Base-by-base conservation (phyloP, 2,797 vertebrate species). In the Alauda arvensis region DNA sequence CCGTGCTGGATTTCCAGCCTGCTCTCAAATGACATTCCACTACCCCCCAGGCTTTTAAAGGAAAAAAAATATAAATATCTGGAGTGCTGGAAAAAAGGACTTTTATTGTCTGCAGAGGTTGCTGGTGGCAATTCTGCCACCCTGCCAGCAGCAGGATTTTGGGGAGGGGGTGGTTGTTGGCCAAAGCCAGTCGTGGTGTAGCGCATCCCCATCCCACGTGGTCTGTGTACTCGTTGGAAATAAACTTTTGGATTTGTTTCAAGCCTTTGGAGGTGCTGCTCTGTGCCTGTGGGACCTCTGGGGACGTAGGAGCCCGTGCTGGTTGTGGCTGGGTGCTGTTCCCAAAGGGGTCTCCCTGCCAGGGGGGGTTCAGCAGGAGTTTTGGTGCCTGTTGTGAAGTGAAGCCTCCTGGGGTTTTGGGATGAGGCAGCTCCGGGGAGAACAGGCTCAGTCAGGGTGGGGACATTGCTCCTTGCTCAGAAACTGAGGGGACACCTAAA, bases 211-310 rank as follows among this genome's bases (percentile, higher is more conserved):
- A 93, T 91, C 92, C 95, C 91, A 89, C 65, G 24, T 94, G 93
- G 85, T 95, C 92, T 90, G 92, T 97, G 96, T 97, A 94, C 94
- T 96, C 83, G 84, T 96, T 97, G 96, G 96, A 97, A 97, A 97
- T 97, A 97, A 97, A 97, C 91, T 92, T 97, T 96, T 96, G 94
- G 90, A 97, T 95, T 94, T 94, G 96, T 94, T 96, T 97, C 94
- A 91, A 84, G 61, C 53, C 51, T 80, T 31, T 34, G 77, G 82
- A 83, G 87, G 4, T 0, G 55, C 14, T 77, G 46, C 13, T 86
- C 29, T 83, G 49, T 69, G 62, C 0, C 1, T 4, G n/a, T 10
- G 0, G 1, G 12, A 4, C 3, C 56, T 3, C 37, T 8, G 49
- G 74, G 61, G 40, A 43, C 52, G 66, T 2, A 81, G 56, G 70